Percentiles rank a stretch among this genome's conserved stretches.
Conservation (phyloP, 2,797 vertebrate genomes). For the Cryptoblepharus egeriae region DNA sequence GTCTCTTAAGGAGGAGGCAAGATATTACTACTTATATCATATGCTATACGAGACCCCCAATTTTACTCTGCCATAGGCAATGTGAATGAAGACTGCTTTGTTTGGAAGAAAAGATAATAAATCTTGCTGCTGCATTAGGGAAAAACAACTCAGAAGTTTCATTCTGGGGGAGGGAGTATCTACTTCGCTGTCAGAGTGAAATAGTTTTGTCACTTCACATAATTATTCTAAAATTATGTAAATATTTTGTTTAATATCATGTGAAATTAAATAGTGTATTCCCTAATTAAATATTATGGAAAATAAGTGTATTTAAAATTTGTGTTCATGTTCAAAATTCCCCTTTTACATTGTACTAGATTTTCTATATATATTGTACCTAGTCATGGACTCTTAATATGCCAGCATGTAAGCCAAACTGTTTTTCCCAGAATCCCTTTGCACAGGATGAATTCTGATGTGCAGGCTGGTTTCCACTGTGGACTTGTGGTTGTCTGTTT, state of each 20-base stretch:
- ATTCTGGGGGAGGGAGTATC: conserved; percentile 13
- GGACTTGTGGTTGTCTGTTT: no score
- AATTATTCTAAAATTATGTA: not conserved
- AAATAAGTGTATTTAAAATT: accelerated
- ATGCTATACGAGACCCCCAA: conserved; percentile 2
- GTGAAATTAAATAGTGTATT: not conserved
- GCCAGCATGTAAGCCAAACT: no score
- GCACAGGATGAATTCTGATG: no score
- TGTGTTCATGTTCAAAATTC: conserved; percentile 4
- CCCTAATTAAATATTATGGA: not conserved
- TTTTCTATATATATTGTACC: no score
- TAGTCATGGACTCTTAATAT: no score
- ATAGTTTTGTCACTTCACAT: not conserved
- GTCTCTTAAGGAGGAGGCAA: conserved; percentile 43
- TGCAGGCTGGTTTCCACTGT: no score
- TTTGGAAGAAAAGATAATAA: conserved; percentile 30
- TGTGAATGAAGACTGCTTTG: conserved; percentile 44
- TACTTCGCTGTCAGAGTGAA: conserved; percentile 35
- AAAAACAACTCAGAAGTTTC: not conserved
- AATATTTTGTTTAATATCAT: no score
- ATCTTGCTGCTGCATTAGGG: conserved; percentile 18
- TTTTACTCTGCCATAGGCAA: conserved; percentile 26
- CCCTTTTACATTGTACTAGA: no score
- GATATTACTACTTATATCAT: conserved; percentile 41
- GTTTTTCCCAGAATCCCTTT: no score